Percentiles rank a stretch among this genome's conserved stretches.
These are phyloP conservation scores for Falco naumanni DNA, from an alignment of 2,797 vertebrate species.

Conservation along the genomic window DNA sequence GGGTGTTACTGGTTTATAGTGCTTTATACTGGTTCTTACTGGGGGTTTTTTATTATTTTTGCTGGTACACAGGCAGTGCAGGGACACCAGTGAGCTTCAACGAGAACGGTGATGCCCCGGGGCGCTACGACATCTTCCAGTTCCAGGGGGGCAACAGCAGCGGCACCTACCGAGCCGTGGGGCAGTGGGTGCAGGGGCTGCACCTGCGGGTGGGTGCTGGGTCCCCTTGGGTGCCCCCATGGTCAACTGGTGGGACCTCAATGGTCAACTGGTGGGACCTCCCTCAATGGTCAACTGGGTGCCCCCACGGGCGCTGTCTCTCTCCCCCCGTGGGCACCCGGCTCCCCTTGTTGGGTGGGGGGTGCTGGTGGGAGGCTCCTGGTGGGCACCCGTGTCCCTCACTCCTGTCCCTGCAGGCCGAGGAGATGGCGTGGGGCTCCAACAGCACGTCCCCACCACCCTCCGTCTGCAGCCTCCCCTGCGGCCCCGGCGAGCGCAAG, in stretches of 20 bases:
- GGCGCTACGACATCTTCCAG: constrained; percentile 94
- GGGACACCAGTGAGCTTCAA: constrained; percentile 91
- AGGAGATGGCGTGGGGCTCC: neutral
- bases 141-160: constrained; percentile 88
- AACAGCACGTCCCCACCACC: constrained; percentile 56
- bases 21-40: fast-evolving
- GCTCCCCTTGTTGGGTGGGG: too few relatives aligned
- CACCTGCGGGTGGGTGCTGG: constrained; percentile 68
- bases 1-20: neutral
- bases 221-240: too few relatives aligned
- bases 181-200: constrained; percentile 92
- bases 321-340: too few relatives aligned
- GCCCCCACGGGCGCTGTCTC: too few relatives aligned
- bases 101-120: constrained; percentile 90
- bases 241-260: neutral
- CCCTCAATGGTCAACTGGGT: neutral
- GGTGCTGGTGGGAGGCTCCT: too few relatives aligned
- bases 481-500: constrained; percentile 86
- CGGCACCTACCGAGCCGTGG: constrained; percentile 86
- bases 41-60: neutral
- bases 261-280: too few relatives aligned
- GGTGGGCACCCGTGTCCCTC: too few relatives aligned
- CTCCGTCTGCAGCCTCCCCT: constrained; percentile 91
- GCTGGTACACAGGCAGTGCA: constrained; percentile 76
- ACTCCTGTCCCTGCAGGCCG: neutral